Evolutionary conservation across 2,888 invertebrate genomes (phyloP).

Genomic region (Ennomos erosarius): DNA sequence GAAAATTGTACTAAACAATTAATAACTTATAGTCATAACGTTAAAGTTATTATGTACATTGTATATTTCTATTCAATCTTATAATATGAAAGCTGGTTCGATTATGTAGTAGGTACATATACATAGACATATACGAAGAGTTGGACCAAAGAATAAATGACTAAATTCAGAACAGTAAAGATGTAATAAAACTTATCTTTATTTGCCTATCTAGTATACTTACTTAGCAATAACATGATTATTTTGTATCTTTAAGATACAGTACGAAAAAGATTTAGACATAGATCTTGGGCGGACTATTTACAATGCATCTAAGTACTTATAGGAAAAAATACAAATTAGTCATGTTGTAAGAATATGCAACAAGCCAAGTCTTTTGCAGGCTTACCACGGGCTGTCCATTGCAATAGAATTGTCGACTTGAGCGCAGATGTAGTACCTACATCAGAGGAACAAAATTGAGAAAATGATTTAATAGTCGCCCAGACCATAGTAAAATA

Average conservation of each 20-base stretch:
- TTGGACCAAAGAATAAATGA: constrained; percentile 22
- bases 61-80: constrained; percentile 26
- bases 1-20: constrained; percentile 6
- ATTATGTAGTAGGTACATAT: background rate
- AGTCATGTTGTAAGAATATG: background rate
- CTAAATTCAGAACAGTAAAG: constrained; percentile 23
- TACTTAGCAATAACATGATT: constrained; percentile 10
- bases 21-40: background rate
- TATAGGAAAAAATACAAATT: background rate
- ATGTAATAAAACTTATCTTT: constrained; percentile 18
- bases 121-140: constrained; percentile 3
- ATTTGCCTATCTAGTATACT: constrained; percentile 15
- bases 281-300: constrained; percentile 6
- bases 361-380: too few species aligned
- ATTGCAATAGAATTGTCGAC: too few species aligned
- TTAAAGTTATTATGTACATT: constrained; percentile 19
- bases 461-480: background rate
- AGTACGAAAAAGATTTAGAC: constrained; percentile 12
- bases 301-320: background rate
- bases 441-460: too few species aligned
- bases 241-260: constrained; percentile 28
- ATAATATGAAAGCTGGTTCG: constrained; percentile 13
- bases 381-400: too few species aligned
- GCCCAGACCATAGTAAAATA: constrained; percentile 12
- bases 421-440: too few species aligned